A percentile compares a stretch with the other conserved stretches of the same genome.
Evolutionary conservation across 2,888 invertebrate species (phyloP).

Genomic region (Stramonita haemastoma): DNA sequence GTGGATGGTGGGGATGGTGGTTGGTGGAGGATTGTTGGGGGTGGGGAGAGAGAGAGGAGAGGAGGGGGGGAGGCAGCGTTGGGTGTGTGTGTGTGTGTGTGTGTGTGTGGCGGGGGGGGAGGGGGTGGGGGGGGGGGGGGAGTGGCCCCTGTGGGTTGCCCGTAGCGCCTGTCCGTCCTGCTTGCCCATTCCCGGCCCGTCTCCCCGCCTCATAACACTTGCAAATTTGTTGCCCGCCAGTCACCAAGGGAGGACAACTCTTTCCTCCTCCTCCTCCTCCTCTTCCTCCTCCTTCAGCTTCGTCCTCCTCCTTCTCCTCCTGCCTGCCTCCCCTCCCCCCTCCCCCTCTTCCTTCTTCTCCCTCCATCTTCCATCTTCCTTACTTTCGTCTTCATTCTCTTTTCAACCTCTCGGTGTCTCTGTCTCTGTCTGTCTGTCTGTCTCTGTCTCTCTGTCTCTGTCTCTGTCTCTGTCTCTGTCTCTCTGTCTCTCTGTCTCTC

Average conservation of each 20-base stretch:
- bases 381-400: neutral
- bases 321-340: neutral
- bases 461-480: too few species aligned
- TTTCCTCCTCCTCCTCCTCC: too few species aligned
- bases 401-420: neutral
- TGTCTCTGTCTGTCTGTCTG: neutral
- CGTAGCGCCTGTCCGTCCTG: constrained; percentile 27
- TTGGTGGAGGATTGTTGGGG: too few species aligned
- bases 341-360: neutral
- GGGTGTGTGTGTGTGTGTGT: too few species aligned
- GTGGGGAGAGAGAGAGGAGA: too few species aligned
- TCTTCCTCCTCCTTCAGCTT: too few species aligned
- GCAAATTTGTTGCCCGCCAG: constrained; percentile 48
- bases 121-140: constrained; percentile 49
- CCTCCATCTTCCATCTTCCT: neutral
- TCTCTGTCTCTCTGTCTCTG: neutral
- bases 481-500: too few species aligned
- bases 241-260: neutral
- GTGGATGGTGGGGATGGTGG: too few species aligned
- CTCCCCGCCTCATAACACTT: constrained; percentile 50
- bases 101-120: too few species aligned
- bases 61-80: neutral
- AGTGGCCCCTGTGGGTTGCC: constrained; percentile 36
- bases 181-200: constrained; percentile 49
- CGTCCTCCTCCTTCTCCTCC: too few species aligned